Conservation (phyloP, 2,888 invertebrate genomes). For the Pristionchus japonicus region DNA sequence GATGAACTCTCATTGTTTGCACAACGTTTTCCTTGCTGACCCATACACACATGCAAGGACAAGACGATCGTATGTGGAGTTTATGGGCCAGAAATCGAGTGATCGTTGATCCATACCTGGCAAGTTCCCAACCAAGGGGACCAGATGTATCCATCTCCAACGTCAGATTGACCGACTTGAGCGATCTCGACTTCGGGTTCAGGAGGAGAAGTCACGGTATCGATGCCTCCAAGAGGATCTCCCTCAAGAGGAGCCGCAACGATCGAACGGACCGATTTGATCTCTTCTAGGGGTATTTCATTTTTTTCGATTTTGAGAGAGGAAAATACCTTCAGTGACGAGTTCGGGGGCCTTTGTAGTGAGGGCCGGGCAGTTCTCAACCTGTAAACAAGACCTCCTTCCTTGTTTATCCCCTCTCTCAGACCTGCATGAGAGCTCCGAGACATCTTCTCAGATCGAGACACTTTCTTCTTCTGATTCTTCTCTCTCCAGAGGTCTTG, state of each 20-base stretch:
- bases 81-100: no score
- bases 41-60: no score
- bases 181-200: slow-evolving; percentile 40
- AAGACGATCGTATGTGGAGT: no score
- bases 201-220: slow-evolving; percentile 36
- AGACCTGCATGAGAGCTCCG: slow-evolving; percentile 68
- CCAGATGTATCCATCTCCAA: slow-evolving; percentile 64
- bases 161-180: neutral
- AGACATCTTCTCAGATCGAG: slow-evolving; percentile 68
- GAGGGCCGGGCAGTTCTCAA: slow-evolving; percentile 60
- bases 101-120: slow-evolving; percentile 57
- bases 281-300: slow-evolving; percentile 15
- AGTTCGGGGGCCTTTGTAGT: neutral
- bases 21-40: no score
- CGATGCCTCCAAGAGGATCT: slow-evolving; percentile 46
- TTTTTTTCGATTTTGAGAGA: slow-evolving; percentile 46
- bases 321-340: slow-evolving; percentile 27
- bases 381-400: neutral
- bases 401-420: neutral
- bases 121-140: slow-evolving; percentile 71
- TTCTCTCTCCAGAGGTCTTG: slow-evolving; percentile 69
- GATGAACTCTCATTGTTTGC: no score
- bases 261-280: slow-evolving; percentile 37
- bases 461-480: slow-evolving; percentile 72
- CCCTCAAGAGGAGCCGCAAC: slow-evolving; percentile 44